These are phyloP conservation scores for Dryobotodes eremita DNA, from an alignment of 2,888 invertebrate species.

Conservation along the genomic window DNA sequence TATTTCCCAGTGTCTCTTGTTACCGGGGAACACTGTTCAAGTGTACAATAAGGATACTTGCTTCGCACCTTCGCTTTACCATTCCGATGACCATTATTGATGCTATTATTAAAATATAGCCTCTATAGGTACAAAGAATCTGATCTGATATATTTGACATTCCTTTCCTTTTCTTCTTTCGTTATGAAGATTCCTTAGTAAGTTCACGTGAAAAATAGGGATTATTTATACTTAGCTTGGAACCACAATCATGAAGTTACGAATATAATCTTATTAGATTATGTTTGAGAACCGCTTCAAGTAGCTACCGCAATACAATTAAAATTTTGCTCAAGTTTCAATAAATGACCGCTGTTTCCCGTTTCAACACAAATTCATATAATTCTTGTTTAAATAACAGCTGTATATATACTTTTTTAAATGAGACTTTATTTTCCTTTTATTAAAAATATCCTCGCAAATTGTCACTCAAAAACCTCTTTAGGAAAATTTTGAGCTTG, in stretches of 20 bases:
- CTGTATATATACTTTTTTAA: constrained; percentile 28
- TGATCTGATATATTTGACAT: not conserved
- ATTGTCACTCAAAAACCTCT: constrained; percentile 64
- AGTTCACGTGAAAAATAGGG: not conserved
- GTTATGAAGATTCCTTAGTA: not conserved
- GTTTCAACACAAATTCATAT: not conserved
- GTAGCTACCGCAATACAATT: not conserved
- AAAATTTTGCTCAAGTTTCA: not conserved
- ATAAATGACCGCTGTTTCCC: not conserved
- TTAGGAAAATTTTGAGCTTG: constrained; percentile 52
- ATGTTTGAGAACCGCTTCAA: constrained; percentile 4
- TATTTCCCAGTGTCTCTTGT: not conserved
- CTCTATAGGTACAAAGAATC: not conserved
- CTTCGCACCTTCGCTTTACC: not conserved
- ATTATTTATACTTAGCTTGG: not conserved
- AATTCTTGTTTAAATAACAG: constrained; percentile 24
- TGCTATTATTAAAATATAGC: not conserved
- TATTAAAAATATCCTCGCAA: constrained; percentile 48
- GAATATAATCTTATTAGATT: not conserved
- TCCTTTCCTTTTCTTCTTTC: not conserved
- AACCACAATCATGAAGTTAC: not conserved
- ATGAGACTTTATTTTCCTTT: constrained; percentile 28
- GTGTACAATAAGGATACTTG: not conserved
- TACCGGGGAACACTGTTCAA: not conserved
- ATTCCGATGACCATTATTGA: not conserved